Base-by-base conservation (phyloP, 2,113 vertebrate species). In the Eurypyga helias region DNA sequence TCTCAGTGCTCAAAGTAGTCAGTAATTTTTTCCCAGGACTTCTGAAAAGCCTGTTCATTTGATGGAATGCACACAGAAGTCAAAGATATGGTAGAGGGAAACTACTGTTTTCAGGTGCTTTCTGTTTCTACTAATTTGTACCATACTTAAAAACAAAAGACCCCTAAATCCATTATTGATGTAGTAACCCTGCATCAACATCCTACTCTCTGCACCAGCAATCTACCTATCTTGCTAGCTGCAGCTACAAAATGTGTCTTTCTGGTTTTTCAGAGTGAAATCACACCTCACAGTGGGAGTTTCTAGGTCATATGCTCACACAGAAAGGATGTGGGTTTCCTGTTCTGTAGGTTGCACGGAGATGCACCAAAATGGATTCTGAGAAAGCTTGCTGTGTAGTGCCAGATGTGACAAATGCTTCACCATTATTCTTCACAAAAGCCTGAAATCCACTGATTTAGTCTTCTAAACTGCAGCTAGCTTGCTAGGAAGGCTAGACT, bases 321-420 rank as follows among this genome's bases (percentile, higher is more conserved):
- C 28, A 75, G 67, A 96, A 95, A 81, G 98, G 97, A 98, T 97
- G 97, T 98, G 97, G 98, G 85, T 98, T 98, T 94, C 62, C n/a
- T 81, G 28, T 34, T 83, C 57, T 54, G 17, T 83, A 91, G 85
- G 25, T 72, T 92, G 38, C 8, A 16, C 21, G 46, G 54, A 91
- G 86, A 12, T 41, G 51, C 73, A 91, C 57, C 29, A 87, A 49
- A 70, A 93, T 10, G 38, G 25, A 28, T 31, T 54, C 62, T 60
- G 24, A 57, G 69, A 36, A 84, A 58, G n/a, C 10, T 90, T 64
- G n/a, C 34, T 83, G 48, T 34, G 7, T 29, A 29, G 58, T 77
- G 66, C n/a, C 49, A 54, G 26, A 38, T 67, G n/a, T 75, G 61
- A 77, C 8, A 58, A 45, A 8, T 34, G 29, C 19, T 91, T 58